A percentile compares a stretch with the other conserved stretches of the same genome.
Conservation (phyloP, 2,113 vertebrate genomes). For the Orientallactaga bullata region DNA sequence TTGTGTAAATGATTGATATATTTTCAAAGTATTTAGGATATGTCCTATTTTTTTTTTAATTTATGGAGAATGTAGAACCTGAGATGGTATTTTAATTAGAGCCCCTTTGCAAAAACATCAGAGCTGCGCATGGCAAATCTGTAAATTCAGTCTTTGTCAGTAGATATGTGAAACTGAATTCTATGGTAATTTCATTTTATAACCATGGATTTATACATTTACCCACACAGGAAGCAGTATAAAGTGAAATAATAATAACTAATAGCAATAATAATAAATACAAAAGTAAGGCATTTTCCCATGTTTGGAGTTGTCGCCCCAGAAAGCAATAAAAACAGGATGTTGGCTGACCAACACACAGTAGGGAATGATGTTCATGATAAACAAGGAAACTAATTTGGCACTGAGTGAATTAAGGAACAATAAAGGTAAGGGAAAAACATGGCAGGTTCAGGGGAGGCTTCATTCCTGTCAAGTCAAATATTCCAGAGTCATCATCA, state of each 20-base stretch:
- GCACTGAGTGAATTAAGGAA: not conserved
- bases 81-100: not conserved
- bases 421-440: not conserved
- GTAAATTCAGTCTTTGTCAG: not conserved
- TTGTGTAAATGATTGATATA: not conserved
- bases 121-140: not conserved
- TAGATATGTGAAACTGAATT: not conserved
- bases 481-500: not conserved
- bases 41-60: not conserved
- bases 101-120: not conserved
- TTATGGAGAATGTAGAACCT: not conserved
- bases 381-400: not conserved
- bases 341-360: not conserved
- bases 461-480: not conserved
- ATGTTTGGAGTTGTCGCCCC: not conserved
- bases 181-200: not conserved
- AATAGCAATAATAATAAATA: not conserved
- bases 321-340: not conserved
- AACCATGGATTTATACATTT: not conserved
- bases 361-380: not conserved
- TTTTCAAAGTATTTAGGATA: not conserved
- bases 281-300: not conserved
- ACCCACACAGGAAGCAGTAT: not conserved
- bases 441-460: not conserved
- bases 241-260: not conserved